Evolutionary conservation across 1,140 invertebrate species (phyloP), one percentile per base, ranked within the genome.

Genomic region (Laodelphax striatellus): DNA sequence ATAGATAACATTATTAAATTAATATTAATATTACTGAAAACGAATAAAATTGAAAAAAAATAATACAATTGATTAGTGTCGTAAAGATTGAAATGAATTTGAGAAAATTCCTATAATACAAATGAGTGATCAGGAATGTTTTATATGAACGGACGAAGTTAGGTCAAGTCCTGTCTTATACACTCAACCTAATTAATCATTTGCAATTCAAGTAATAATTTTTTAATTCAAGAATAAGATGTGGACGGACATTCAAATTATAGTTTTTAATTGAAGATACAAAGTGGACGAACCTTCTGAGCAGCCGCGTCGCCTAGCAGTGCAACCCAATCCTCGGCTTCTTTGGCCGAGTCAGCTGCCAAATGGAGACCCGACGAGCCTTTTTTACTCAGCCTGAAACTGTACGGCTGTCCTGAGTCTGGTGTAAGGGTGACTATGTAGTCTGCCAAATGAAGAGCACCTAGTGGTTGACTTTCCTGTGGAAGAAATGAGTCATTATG

Each of bases 381-480:
- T 63, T 82, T 82, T 69, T 88, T 88, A 66, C 83, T 82, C 55
- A 94, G 80, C 63, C 84, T 81, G 70, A 92, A 90, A 65, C 81
- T 79, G 67, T 79, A 72, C 76, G 57, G 76, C 66, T 41, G 73
- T 53, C 72, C 73, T 4, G 72, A 63, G 64, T 88, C 84, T 16
- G 82, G 80, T 59, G 81, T 79, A 54, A 76, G 75, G 57, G 77
- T 75, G 0, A 94, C 82, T 38, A 83, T 83, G 70, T 94, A 92
- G 68, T 92, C 90, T 44, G 86, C 79, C 52, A 95, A 77, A 76
- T 90, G 88, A 60, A 95, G 79, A 14, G 91, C 92, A 57, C 92
- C 93, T 31, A 95, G 82, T 60, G 92, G 92, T 71, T 94, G 90
- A 41, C 84, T 83, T 70, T 89, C 87, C 88, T 94, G 71, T 3